Conservation (phyloP, 2,888 invertebrate species). For the Agonum fuliginosum region DNA sequence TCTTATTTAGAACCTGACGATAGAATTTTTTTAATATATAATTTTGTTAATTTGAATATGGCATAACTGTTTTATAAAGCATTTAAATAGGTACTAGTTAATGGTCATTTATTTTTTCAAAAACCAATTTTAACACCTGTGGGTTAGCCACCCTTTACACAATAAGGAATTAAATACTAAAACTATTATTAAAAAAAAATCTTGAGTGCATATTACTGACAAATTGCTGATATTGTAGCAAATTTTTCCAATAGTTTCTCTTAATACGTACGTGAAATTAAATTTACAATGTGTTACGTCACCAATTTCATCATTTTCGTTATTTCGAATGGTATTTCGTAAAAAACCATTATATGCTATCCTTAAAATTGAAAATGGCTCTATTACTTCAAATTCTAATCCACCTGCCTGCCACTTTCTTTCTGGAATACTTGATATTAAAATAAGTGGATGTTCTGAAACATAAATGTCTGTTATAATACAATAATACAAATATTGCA, state of each 20-base stretch:
- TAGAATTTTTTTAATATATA: too few relatives aligned
- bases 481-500: not conserved
- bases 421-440: slow-evolving; percentile 69
- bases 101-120: too few relatives aligned
- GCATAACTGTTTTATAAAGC: too few relatives aligned
- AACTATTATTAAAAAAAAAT: too few relatives aligned
- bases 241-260: too few relatives aligned
- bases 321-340: slow-evolving; percentile 71
- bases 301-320: slow-evolving; percentile 67
- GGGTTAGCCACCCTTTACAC: too few relatives aligned
- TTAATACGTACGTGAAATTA: slow-evolving; percentile 78
- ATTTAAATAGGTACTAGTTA: too few relatives aligned
- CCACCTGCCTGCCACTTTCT: slow-evolving; percentile 78
- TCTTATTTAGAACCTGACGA: too few relatives aligned
- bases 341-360: slow-evolving; percentile 83
- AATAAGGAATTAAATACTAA: too few relatives aligned
- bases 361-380: slow-evolving; percentile 78
- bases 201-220: too few relatives aligned
- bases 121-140: too few relatives aligned
- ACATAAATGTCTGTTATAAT: slow-evolving; percentile 40
- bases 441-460: slow-evolving; percentile 76
- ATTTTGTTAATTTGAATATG: too few relatives aligned
- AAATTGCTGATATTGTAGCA: not conserved
- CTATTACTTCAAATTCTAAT: slow-evolving; percentile 78
- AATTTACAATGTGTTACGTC: slow-evolving; percentile 73